Evolutionary conservation across 2,113 vertebrate genomes (phyloP), one percentile per base, ranked within the genome.

Genomic region (Channa maculata): DNA sequence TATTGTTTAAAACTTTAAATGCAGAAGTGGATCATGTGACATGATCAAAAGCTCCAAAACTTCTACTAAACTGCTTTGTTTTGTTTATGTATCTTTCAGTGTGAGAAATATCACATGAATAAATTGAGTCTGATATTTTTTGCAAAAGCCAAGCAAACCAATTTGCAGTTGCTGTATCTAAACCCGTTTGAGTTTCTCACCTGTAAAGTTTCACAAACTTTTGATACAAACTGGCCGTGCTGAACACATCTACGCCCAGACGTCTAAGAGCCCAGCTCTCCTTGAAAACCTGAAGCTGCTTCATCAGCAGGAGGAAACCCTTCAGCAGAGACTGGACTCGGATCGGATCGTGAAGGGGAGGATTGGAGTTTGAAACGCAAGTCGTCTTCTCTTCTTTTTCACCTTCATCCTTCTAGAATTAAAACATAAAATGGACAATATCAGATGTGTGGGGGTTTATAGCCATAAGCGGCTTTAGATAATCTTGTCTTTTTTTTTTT

Each of bases 211-310:
- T 91, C 0, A 88, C 90, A 69, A 95, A 93, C 59, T 90, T 86
- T 61, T 74, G 90, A 71, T 91, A 83, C 85, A 79, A 38, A 50
- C 76, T 39, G 49, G 80, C 9, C 4, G 52, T 85, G 39, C 53
- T 84, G 53, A 91, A 83, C 8, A 62, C 75, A 13, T 92, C 73
- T 6, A 63, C 71, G 2, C 37, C 67, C 51, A 95, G 65, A 81
- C 88, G 94, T 37, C 91, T 84, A n/a, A 0, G 1, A 14, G 92
- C 91, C 94, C 91, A 94, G 79, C 83, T 88, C 69, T 91, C 92
- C 86, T 94, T 96, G 15, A 95, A 83, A 9, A 87, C 80, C 82
- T 95, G 93, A 15, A 95, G 70, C 77, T 95, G 94, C 77, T 96
- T 96, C 82, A 90, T 94, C 5, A 94, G 79, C 10, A 93, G 72